Evolutionary conservation across 1,140 invertebrate species (phyloP).

Genomic region (Atta texana): DNA sequence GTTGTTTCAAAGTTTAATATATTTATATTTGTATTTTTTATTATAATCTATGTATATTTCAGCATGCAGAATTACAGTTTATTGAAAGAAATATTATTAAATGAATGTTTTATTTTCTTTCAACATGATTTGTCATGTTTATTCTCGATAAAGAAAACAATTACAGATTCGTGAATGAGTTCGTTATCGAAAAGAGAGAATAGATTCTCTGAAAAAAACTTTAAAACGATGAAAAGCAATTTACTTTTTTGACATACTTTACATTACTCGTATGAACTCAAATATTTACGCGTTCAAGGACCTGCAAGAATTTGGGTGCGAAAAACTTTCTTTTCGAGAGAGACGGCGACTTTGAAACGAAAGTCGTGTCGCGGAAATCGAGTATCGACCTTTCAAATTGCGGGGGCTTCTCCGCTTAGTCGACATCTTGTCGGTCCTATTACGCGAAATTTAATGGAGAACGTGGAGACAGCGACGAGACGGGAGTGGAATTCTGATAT

Average conservation of each 20-base stretch:
- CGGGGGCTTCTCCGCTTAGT: conserved; percentile 58
- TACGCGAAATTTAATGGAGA: conserved; percentile 81
- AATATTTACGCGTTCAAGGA: neutral
- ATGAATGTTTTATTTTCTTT: neutral
- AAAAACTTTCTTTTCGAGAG: conserved; percentile 40
- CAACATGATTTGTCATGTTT: neutral
- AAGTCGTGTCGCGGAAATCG: conserved; percentile 45
- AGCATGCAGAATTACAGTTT: neutral
- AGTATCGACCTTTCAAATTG: conserved; percentile 68
- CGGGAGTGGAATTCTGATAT: conserved; percentile 80
- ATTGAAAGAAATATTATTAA: neutral
- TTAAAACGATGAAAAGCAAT: conserved; percentile 6
- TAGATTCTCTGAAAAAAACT: neutral
- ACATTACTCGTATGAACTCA: conserved; percentile 32
- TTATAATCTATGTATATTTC: neutral
- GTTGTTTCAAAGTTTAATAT: neutral
- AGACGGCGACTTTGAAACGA: conserved; percentile 4
- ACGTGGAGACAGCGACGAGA: conserved; percentile 67
- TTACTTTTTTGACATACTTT: conserved; percentile 11
- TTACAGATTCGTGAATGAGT: neutral
- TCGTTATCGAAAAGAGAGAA: neutral
- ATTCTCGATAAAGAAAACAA: neutral
- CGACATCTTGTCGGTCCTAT: conserved; percentile 77
- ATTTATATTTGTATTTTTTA: neutral
- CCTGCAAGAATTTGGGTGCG: conserved; percentile 2